These are phyloP conservation scores for Mirza zaza DNA, from an alignment of 2,113 vertebrate genomes.

Conservation along the genomic window DNA sequence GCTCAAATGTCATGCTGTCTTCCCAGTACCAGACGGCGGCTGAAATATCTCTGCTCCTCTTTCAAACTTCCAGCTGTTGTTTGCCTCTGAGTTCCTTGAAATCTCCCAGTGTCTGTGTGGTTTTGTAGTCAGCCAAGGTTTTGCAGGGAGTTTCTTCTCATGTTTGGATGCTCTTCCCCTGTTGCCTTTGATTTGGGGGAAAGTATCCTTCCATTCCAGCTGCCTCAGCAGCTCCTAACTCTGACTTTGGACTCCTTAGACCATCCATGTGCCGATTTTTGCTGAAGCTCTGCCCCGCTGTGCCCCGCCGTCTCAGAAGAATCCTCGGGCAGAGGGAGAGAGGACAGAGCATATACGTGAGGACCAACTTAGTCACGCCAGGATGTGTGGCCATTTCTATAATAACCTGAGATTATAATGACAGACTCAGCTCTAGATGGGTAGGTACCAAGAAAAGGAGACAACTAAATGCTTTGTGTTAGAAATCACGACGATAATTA, in stretches of 20 bases:
- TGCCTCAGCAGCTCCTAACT: not conserved
- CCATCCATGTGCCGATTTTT: not conserved
- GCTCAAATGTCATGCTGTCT: not conserved
- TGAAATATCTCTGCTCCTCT: not conserved
- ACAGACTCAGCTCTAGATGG: not conserved
- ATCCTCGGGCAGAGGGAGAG: fast-evolving
- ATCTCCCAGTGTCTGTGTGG: not conserved
- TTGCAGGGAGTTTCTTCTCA: no score
- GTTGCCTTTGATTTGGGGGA: not conserved
- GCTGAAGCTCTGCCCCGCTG: no score
- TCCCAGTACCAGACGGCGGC: not conserved
- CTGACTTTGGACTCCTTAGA: not conserved
- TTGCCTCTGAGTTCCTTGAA: no score
- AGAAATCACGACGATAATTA: not conserved
- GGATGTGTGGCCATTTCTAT: not conserved
- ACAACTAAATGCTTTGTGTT: not conserved
- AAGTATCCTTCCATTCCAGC: not conserved
- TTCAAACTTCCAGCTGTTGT: not conserved
- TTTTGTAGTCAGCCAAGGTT: not conserved
- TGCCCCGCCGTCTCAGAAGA: not conserved
- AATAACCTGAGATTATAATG: not conserved
- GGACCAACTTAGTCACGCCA: not conserved
- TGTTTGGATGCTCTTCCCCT: not conserved
- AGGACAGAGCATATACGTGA: not conserved
- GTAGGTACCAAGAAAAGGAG: not conserved